Evolutionary conservation across 2,888 invertebrate genomes (phyloP), one percentile per base, ranked within the genome.

Genomic region (Cephonodes hylas): DNA sequence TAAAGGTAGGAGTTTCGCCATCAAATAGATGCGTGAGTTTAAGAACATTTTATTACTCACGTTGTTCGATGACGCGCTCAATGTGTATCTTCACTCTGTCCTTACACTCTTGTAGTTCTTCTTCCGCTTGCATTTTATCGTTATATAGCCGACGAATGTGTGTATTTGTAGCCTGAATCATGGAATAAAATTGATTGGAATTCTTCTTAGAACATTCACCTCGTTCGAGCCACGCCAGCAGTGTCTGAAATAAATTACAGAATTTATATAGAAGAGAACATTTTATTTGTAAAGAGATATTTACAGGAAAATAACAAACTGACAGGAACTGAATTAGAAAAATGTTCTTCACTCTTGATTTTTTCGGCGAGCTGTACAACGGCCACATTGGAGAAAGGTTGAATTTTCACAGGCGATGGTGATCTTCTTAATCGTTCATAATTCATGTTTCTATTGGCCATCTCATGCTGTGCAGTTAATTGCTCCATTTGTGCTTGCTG

Each of bases 141-240:
- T 93, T 95, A 59, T 97, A 94, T 45, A 99, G 90, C 59, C 98
- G 94, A 10, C 98, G 94, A 6, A 98, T 96, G 79, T 99, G 98
- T 0, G 98, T 96, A 89, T 99, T 98, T 0, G 97, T 97, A 25
- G 97, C 97, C 89, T 99, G 98, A 66, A 99, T 97, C 97, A 99
- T 97, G 6, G 98, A 96, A 86, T 99, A 99, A 88, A 99, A 99
- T 45, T 95, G 95, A 80, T 96, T 98, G 1, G 97, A 95, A 84
- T 97, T 98, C 65, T 97, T 95, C 84, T 98, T 98, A 56, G 94
- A 96, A 82, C 98, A 98, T 83, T 99, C 98, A 0, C 99, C 99
- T 10, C 98, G 94, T 79, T 99, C 98, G 71, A 99, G 85, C 99
- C 99, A 99, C 0, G 96, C 95, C 42, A 97, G 94, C 27, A 99